phyloP scores from a whole-genome alignment of 2,888 invertebrate species.

The Coelogynopora nodosa region DNA sequence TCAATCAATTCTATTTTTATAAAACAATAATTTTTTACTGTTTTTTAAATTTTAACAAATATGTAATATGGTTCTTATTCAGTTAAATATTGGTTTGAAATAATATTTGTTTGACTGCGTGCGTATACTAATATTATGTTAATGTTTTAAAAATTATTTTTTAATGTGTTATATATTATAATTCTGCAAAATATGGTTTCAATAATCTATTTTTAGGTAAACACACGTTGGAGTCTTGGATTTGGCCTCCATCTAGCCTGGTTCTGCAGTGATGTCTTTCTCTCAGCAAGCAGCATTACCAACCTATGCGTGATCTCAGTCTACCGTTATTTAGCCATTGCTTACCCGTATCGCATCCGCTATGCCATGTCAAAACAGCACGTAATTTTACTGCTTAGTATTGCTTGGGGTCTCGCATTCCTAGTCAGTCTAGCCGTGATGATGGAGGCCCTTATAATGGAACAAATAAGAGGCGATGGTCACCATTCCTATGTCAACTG shows the following conservation, averaged over 20 bases:
- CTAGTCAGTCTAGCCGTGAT: constrained; percentile 42
- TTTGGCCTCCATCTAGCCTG: constrained; percentile 38
- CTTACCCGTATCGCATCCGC: constrained; percentile 44
- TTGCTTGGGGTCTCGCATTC: constrained; percentile 41
- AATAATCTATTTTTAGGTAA: constrained; percentile 35
- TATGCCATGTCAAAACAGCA: constrained; percentile 35
- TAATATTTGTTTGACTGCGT: too few relatives aligned
- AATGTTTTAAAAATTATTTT: too few relatives aligned
- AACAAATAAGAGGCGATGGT: neutral
- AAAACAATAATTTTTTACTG: too few relatives aligned
- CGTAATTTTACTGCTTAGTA: constrained; percentile 11
- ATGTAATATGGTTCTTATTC: too few relatives aligned
- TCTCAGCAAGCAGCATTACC: constrained; percentile 43
- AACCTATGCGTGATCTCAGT: constrained; percentile 44
- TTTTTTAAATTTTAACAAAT: too few relatives aligned
- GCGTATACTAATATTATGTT: too few relatives aligned
- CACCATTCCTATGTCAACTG: neutral
- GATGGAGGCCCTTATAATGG: constrained; percentile 39
- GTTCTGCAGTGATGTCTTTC: constrained; percentile 45
- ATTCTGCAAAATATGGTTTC: neutral
- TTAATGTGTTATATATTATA: neutral
- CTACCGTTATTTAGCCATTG: constrained; percentile 44
- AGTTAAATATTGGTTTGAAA: too few relatives aligned
- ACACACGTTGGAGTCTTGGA: constrained; percentile 38
- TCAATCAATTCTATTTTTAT: neutral